Percentiles rank a stretch among this genome's conserved stretches.
Conservation (phyloP, 2,113 vertebrate genomes). For the Dasyurus viverrinus region DNA sequence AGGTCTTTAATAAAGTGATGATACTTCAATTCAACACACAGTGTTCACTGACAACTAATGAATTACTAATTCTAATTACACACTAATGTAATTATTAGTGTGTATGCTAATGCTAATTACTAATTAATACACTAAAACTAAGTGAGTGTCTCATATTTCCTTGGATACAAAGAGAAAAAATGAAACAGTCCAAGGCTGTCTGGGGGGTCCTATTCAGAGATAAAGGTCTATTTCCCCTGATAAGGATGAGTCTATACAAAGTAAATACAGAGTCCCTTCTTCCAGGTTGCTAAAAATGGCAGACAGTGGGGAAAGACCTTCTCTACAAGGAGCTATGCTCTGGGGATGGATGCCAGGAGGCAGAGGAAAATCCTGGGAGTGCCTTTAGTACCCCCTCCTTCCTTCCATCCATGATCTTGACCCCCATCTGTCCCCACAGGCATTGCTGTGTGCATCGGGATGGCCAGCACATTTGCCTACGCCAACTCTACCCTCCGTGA, state of each 20-base stretch:
- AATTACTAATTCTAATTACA: too few species aligned
- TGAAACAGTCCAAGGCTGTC: background rate
- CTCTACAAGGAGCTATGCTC: too few species aligned
- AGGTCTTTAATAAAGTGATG: background rate
- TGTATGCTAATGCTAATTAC: too few species aligned
- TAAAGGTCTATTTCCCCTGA: background rate
- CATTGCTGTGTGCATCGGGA: slow-evolving; percentile 95
- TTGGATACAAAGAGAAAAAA: background rate
- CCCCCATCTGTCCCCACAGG: slow-evolving; percentile 84
- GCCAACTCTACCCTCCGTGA: slow-evolving; percentile 95
- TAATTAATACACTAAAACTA: background rate
- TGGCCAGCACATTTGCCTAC: slow-evolving; percentile 97
- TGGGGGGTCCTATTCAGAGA: background rate
- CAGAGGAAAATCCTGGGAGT: background rate
- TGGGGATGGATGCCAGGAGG: background rate
- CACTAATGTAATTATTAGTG: too few species aligned
- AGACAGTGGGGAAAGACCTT: background rate
- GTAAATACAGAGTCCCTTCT: background rate
- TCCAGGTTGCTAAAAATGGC: background rate
- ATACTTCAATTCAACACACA: background rate
- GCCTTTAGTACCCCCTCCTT: background rate
- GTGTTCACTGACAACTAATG: background rate
- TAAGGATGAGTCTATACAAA: background rate
- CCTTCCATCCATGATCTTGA: background rate
- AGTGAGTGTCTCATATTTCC: background rate